Conservation (phyloP, 2,888 invertebrate species). For the Caenorhabditis macrosperma region DNA sequence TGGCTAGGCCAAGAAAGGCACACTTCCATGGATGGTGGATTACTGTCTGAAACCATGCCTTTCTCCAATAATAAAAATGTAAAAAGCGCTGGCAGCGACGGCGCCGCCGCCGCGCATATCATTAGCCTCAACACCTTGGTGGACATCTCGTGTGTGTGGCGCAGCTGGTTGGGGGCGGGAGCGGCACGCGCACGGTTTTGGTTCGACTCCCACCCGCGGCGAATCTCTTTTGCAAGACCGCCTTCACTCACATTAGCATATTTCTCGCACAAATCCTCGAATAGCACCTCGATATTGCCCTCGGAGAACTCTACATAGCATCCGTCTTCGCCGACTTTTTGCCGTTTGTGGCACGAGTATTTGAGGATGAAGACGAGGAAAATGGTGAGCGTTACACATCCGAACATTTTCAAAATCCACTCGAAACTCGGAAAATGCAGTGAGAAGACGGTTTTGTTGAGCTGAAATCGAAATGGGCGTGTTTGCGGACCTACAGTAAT, state of each 20-base stretch:
- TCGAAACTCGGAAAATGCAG: constrained; percentile 5
- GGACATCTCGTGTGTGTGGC: too few relatives aligned
- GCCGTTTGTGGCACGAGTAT: constrained; percentile 31
- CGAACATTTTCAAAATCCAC: constrained; percentile 13
- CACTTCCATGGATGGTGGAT: constrained; percentile 29
- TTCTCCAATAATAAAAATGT: too few relatives aligned
- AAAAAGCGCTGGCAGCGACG: too few relatives aligned
- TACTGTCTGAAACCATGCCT: constrained; percentile 10
- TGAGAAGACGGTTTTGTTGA: constrained; percentile 13
- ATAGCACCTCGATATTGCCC: constrained; percentile 28
- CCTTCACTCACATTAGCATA: constrained; percentile 31
- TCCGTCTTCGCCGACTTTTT: neutral
- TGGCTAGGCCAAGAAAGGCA: constrained; percentile 15
- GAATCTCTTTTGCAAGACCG: too few relatives aligned
- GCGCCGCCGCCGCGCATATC: too few relatives aligned
- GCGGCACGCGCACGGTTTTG: too few relatives aligned
- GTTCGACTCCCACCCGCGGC: too few relatives aligned
- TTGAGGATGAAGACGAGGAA: constrained; percentile 36
- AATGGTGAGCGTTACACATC: constrained; percentile 10
- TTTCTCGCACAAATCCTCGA: constrained; percentile 24
- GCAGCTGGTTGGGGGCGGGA: too few relatives aligned
- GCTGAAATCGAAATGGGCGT: constrained; percentile 3
- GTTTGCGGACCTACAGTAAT: too few relatives aligned
- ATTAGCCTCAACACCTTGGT: too few relatives aligned
- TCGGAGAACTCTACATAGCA: constrained; percentile 28